These are phyloP conservation scores for Psilopogon haemacephalus DNA, from an alignment of 2,113 vertebrate species.

Conservation along the genomic window DNA sequence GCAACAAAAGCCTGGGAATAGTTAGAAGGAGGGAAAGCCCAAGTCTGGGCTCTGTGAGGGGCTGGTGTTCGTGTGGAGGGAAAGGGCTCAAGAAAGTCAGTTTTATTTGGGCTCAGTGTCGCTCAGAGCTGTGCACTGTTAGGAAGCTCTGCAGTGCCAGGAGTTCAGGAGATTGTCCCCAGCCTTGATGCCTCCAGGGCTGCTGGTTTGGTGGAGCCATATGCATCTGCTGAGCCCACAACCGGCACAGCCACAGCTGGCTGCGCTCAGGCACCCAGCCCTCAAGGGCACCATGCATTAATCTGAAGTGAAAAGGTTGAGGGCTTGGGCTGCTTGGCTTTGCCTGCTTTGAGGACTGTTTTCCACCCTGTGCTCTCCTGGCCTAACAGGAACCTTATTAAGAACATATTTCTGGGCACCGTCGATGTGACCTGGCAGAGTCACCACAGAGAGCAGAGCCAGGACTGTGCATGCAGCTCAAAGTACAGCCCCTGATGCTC, in stretches of 20 bases:
- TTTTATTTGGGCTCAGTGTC: too few relatives aligned
- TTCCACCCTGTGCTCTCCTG: not conserved
- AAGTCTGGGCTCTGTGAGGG: too few relatives aligned
- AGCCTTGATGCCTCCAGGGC: not conserved
- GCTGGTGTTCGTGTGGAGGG: too few relatives aligned
- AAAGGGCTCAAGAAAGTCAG: too few relatives aligned
- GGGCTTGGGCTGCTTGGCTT: not conserved
- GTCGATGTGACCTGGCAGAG: not conserved
- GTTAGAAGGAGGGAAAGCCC: not conserved
- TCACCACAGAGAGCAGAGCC: not conserved
- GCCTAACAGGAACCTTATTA: not conserved
- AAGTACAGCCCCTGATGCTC: not conserved
- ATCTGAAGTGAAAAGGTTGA: not conserved
- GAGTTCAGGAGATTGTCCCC: not conserved
- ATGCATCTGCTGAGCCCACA: too few relatives aligned
- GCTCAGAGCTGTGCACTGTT: not conserved
- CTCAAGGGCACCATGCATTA: not conserved
- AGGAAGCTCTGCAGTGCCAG: not conserved
- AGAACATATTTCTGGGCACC: not conserved
- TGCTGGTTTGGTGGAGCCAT: fast-evolving
- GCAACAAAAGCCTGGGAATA: not conserved
- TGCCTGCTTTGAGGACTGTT: not conserved
- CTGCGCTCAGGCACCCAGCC: not conserved
- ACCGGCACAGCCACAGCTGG: fast-evolving
- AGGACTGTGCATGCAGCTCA: fast-evolving